Percentiles rank a stretch among this genome's conserved stretches.
These are phyloP conservation scores for Orthosia gracilis DNA, from an alignment of 2,888 invertebrate species.

Conservation along the genomic window DNA sequence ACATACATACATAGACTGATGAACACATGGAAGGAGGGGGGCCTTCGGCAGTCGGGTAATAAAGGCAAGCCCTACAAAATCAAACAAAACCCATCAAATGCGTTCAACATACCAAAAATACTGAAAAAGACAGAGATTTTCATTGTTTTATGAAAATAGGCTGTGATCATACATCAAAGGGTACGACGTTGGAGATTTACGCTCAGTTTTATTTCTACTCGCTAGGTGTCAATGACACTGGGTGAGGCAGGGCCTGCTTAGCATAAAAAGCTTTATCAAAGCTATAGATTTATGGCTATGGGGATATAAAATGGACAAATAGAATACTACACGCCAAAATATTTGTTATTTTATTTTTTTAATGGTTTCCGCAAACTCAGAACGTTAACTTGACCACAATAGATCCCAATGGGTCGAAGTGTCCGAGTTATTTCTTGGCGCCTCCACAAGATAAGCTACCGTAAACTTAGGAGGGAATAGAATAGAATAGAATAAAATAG, in stretches of 20 bases:
- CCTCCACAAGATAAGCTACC: too few relatives aligned
- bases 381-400: too few relatives aligned
- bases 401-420: too few relatives aligned
- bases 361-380: too few relatives aligned
- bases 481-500: too few relatives aligned
- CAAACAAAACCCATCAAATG: slow-evolving; percentile 1
- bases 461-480: too few relatives aligned
- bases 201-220: slow-evolving; percentile 51
- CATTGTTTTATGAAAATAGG: slow-evolving; percentile 54
- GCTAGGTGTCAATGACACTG: slow-evolving; percentile 66
- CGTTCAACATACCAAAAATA: slow-evolving; percentile 22
- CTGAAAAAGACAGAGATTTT: slow-evolving; percentile 33
- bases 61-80: neutral
- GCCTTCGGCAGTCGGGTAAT: too few relatives aligned
- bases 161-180: slow-evolving; percentile 67
- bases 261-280: slow-evolving; percentile 63
- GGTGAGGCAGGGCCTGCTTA: slow-evolving; percentile 57
- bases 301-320: slow-evolving; percentile 7
- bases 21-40: too few relatives aligned
- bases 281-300: slow-evolving; percentile 22
- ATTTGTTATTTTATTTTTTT: too few relatives aligned
- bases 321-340: neutral
- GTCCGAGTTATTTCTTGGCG: too few relatives aligned
- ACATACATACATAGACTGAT: too few relatives aligned
- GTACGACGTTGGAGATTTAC: slow-evolving; percentile 62